These are phyloP conservation scores for Papilio polytes DNA, from an alignment of 1,140 invertebrate species.

Conservation along the genomic window DNA sequence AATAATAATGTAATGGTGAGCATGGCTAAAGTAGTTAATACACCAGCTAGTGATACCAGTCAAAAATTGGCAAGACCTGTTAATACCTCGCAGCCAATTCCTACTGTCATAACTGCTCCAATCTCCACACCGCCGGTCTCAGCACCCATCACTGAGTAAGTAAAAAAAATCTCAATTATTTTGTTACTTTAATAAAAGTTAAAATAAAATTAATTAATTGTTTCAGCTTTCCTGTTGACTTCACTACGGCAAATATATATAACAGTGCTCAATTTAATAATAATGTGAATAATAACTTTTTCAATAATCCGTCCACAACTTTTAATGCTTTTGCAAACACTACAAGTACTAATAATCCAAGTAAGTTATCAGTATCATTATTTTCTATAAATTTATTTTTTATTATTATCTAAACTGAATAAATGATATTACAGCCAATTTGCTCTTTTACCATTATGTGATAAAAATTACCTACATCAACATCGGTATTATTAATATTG, in stretches of 20 bases:
- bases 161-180: conserved; percentile 27
- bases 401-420: too few relatives aligned
- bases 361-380: conserved; percentile 51
- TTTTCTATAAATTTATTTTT: not conserved
- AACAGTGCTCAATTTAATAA: conserved; percentile 82
- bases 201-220: conserved; percentile 40
- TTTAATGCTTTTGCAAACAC: conserved; percentile 64
- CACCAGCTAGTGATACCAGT: conserved; percentile 57
- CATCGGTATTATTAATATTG: too few relatives aligned
- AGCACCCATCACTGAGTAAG: conserved; percentile 75
- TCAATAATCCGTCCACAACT: conserved; percentile 52
- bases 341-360: conserved; percentile 56
- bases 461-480: too few relatives aligned
- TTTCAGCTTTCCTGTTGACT: conserved; percentile 82
- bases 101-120: conserved; percentile 53
- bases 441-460: too few relatives aligned
- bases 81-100: conserved; percentile 57
- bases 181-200: conserved; percentile 19
- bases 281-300: conserved; percentile 69
- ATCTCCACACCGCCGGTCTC: conserved; percentile 45
- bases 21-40: conserved; percentile 65
- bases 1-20: conserved; percentile 64
- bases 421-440: too few relatives aligned
- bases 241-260: conserved; percentile 81
- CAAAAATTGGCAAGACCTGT: conserved; percentile 70